phyloP scores from a whole-genome alignment of 2,113 vertebrate species.

The Cryptomyrus ogoouensis region DNA sequence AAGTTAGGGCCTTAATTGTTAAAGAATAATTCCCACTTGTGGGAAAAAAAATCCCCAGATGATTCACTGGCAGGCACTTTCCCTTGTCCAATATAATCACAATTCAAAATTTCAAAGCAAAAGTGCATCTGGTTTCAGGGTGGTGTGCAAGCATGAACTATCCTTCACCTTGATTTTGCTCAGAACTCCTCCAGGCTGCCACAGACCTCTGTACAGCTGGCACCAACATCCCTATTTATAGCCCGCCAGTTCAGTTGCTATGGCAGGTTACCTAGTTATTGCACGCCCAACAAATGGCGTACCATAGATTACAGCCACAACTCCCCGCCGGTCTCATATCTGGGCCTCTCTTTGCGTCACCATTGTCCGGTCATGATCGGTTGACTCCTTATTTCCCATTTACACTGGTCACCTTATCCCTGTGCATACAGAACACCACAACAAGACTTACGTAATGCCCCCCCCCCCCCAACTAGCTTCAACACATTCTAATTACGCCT shows the following conservation, averaged over 20 bases:
- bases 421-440: background rate
- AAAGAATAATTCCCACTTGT: background rate
- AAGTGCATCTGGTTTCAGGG: background rate
- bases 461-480: background rate
- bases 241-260: constrained; percentile 1
- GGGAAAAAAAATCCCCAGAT: background rate
- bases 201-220: background rate
- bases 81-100: background rate
- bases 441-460: background rate
- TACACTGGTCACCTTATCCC: constrained; percentile 8
- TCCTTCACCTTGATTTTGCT: background rate
- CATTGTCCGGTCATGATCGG: background rate
- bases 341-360: background rate
- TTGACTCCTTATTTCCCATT: background rate
- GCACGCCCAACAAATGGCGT: background rate
- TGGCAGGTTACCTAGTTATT: constrained; percentile 13
- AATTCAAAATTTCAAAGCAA: background rate
- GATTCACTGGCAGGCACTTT: background rate
- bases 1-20: background rate
- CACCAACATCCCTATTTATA: background rate
- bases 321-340: background rate
- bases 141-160: background rate
- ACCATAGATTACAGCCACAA: background rate
- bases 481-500: background rate
- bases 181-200: background rate